Evolutionary conservation across 2,113 vertebrate genomes (phyloP).

Genomic region (Nyctereutes procyonoides): DNA sequence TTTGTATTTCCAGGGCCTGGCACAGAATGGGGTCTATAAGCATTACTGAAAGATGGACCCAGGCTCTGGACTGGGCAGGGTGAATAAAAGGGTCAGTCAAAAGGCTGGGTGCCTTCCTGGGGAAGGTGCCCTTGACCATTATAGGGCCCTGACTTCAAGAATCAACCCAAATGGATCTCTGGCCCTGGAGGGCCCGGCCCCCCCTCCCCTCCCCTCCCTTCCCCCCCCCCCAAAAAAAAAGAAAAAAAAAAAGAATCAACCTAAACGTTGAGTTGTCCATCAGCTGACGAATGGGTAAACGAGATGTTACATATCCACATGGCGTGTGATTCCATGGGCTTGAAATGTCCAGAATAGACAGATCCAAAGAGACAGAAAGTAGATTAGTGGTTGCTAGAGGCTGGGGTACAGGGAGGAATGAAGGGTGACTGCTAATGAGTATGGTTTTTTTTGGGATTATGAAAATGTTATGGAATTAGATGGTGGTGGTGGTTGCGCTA

Average conservation of each 20-base stretch:
- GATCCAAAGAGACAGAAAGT: neutral
- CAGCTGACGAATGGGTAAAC: neutral
- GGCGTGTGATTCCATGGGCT: neutral
- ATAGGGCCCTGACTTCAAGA: neutral
- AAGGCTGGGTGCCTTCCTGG: neutral
- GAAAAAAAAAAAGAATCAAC: too few species aligned
- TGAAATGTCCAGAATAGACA: neutral
- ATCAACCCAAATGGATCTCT: neutral
- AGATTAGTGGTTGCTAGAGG: neutral
- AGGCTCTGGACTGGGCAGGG: neutral
- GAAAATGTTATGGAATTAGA: neutral
- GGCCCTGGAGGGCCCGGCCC: too few species aligned
- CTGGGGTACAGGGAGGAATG: neutral
- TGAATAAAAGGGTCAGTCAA: neutral
- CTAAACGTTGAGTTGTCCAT: neutral
- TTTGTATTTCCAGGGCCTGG: neutral
- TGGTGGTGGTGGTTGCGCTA: neutral
- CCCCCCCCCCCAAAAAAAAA: too few species aligned
- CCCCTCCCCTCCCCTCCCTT: too few species aligned
- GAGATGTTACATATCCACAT: neutral
- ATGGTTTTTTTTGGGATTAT: neutral
- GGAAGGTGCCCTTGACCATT: neutral
- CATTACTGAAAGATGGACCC: neutral
- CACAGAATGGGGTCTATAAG: neutral
- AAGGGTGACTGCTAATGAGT: neutral